Conservation (phyloP, 2,888 invertebrate genomes). For the Heteropelma amictum region DNA sequence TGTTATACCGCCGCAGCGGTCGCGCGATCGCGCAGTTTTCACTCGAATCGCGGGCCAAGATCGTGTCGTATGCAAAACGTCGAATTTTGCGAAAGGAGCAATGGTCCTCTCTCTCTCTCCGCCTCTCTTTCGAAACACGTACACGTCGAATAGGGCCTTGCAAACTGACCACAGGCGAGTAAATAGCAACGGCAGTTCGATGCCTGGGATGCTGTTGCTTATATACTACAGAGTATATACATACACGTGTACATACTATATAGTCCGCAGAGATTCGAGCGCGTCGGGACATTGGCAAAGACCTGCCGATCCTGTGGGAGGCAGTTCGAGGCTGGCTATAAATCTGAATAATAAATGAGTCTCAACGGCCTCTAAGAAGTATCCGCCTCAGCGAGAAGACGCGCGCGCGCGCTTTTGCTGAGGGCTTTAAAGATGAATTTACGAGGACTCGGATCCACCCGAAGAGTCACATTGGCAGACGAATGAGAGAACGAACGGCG, state of each 20-base stretch:
- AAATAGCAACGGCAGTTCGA: conserved; percentile 20
- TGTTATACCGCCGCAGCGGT: conserved; percentile 67
- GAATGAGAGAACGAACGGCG: neutral
- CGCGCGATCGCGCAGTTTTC: conserved; percentile 58
- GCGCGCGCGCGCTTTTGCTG: conserved; percentile 65
- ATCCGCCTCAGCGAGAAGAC: conserved; percentile 76
- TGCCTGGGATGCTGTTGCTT: conserved; percentile 14
- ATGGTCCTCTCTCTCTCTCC: conserved; percentile 58
- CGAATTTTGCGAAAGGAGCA: conserved; percentile 72
- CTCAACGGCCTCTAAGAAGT: conserved; percentile 77
- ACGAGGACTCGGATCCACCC: conserved; percentile 64
- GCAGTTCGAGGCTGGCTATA: conserved; percentile 76
- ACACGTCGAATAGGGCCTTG: conserved; percentile 57
- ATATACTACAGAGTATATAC: too few species aligned
- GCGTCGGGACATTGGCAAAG: conserved; percentile 69
- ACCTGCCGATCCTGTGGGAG: conserved; percentile 78
- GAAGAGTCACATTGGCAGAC: conserved; percentile 16
- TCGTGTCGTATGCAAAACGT: conserved; percentile 78
- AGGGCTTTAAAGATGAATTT: conserved; percentile 76
- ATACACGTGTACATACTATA: conserved; percentile 1
- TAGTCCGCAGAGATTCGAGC: conserved; percentile 39
- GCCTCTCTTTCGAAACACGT: conserved; percentile 33
- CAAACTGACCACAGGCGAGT: conserved; percentile 39
- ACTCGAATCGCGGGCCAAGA: conserved; percentile 73
- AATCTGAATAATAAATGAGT: conserved; percentile 78